phyloP scores from a whole-genome alignment of 2,113 vertebrate genomes.

The Boulengeromyrus knoepffleri region DNA sequence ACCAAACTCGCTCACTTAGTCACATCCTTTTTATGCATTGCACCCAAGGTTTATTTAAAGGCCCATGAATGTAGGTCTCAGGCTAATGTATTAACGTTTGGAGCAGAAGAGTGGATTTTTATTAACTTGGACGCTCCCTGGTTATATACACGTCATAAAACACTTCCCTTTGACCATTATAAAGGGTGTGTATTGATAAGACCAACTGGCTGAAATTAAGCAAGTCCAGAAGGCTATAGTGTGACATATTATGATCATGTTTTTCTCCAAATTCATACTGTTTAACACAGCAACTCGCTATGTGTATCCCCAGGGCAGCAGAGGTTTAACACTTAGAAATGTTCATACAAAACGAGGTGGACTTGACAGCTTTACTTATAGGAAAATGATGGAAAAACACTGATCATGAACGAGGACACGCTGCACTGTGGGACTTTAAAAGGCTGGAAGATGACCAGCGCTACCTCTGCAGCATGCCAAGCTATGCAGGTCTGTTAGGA shows the following conservation, averaged over 20 bases:
- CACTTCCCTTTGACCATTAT: background rate
- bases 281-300: background rate
- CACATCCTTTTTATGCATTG: background rate
- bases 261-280: background rate
- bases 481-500: background rate
- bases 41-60: background rate
- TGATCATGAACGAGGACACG: background rate
- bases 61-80: background rate
- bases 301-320: background rate
- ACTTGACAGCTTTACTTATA: background rate
- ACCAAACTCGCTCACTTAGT: background rate
- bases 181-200: background rate
- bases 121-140: background rate
- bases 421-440: background rate
- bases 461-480: background rate
- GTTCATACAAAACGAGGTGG: background rate
- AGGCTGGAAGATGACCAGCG: background rate
- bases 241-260: background rate
- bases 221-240: background rate
- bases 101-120: background rate
- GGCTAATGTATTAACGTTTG: background rate
- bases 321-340: background rate
- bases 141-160: background rate
- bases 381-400: background rate
- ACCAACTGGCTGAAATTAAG: background rate